Evolutionary conservation across 2,113 vertebrate genomes (phyloP).

Genomic region (Hipposideros armiger): DNA sequence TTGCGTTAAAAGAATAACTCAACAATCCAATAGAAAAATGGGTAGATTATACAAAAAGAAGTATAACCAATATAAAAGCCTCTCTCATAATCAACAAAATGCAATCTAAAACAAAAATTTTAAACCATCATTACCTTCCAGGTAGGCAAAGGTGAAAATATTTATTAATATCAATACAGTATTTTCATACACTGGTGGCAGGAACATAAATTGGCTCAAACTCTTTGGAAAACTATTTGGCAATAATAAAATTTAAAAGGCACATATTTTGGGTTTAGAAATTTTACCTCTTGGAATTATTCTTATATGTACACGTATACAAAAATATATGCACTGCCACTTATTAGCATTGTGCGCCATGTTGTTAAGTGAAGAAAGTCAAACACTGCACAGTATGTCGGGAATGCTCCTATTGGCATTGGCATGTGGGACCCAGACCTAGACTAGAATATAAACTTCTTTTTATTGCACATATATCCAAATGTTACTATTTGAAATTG

Average conservation of each 20-base stretch:
- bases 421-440: not conserved
- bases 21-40: not conserved
- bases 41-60: not conserved
- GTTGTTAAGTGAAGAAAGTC: not conserved
- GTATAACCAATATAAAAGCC: not conserved
- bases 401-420: not conserved
- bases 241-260: not conserved
- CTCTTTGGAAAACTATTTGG: not conserved
- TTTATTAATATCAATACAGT: not conserved
- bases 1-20: not conserved
- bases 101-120: constrained; percentile 2
- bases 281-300: constrained; percentile 18
- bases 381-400: not conserved
- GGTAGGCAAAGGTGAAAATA: not conserved
- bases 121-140: not conserved
- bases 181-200: not conserved
- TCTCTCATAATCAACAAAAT: not conserved
- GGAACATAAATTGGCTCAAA: not conserved
- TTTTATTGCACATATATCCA: not conserved
- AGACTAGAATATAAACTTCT: not conserved
- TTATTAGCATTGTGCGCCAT: not conserved
- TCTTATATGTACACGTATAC: not conserved
- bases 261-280: not conserved
- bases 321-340: not conserved
- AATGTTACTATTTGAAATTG: constrained; percentile 1